These are phyloP conservation scores for Venturia canescens DNA, from an alignment of 1,140 invertebrate genomes.

Conservation along the genomic window DNA sequence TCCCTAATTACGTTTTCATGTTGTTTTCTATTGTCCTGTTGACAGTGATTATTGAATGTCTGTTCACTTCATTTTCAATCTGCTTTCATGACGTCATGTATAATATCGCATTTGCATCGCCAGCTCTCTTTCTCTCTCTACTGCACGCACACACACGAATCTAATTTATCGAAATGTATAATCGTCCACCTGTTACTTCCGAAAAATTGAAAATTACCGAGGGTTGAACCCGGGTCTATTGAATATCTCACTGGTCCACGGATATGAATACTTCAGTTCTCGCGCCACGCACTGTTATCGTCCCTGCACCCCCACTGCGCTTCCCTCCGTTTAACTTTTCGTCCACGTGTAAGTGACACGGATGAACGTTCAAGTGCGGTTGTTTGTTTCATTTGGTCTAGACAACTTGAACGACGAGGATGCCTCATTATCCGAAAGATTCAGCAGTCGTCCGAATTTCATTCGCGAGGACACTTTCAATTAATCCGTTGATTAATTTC, in stretches of 20 bases:
- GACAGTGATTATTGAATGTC: no score
- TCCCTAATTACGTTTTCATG: no score
- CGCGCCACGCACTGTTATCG: constrained; percentile 35
- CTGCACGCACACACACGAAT: neutral
- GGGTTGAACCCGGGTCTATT: neutral
- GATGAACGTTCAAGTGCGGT: neutral
- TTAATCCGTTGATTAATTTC: neutral
- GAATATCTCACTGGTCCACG: constrained; percentile 25
- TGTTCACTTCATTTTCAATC: no score
- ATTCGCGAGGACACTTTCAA: neutral
- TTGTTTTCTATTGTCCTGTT: no score
- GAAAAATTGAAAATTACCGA: constrained; percentile 28
- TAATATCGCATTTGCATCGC: neutral
- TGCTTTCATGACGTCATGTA: neutral
- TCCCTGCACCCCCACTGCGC: neutral
- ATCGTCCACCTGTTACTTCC: constrained; percentile 40
- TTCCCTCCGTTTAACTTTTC: constrained; percentile 12
- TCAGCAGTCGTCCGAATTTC: constrained; percentile 26
- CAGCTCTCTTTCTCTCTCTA: neutral
- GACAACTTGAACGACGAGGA: constrained; percentile 36
- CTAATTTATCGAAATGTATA: constrained; percentile 5
- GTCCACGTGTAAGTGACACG: neutral
- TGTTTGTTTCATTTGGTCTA: constrained; percentile 27
- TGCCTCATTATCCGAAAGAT: constrained; percentile 27
- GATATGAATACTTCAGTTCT: constrained; percentile 44